phyloP scores from a whole-genome alignment of 1,140 invertebrate genomes.

The Zaprionus gabonicus region DNA sequence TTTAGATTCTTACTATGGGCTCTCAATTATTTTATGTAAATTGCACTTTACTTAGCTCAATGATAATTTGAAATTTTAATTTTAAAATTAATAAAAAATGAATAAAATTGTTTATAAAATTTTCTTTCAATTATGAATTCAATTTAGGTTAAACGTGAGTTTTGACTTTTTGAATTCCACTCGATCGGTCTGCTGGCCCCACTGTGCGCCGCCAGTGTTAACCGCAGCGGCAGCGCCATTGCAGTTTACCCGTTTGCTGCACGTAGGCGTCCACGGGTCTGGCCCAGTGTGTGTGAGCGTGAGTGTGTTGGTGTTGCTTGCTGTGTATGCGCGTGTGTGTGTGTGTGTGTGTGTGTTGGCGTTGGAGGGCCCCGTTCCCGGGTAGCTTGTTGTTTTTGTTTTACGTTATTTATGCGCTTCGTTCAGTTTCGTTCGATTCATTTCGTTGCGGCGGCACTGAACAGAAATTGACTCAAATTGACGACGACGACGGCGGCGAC shows the following conservation, averaged over 20 bases:
- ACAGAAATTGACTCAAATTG: conserved; percentile 80
- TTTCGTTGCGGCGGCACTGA: conserved; percentile 60
- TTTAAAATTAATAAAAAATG: too few species aligned
- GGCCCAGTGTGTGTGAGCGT: conserved; percentile 29
- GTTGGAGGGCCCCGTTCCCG: conserved; percentile 53
- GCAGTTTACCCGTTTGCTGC: conserved; percentile 58
- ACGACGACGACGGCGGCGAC: conserved; percentile 37
- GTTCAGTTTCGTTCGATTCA: conserved; percentile 75
- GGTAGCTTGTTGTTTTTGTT: conserved; percentile 50
- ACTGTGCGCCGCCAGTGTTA: conserved; percentile 9
- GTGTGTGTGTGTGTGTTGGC: conserved; percentile 27
- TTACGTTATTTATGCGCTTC: conserved; percentile 76
- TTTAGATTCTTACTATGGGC: too few species aligned
- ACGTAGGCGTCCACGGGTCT: conserved; percentile 76
- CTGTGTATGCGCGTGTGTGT: background rate
- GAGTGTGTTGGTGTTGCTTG: background rate
- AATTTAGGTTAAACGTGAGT: too few species aligned
- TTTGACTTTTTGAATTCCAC: too few species aligned
- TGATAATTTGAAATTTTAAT: too few species aligned
- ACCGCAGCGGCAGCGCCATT: conserved; percentile 50
- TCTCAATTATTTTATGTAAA: too few species aligned
- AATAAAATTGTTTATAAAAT: too few species aligned
- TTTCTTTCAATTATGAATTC: too few species aligned
- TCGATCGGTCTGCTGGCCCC: too few species aligned
- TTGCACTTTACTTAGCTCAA: too few species aligned